Conservation (phyloP, 2,888 invertebrate species). For the Liodrosophila aerea region DNA sequence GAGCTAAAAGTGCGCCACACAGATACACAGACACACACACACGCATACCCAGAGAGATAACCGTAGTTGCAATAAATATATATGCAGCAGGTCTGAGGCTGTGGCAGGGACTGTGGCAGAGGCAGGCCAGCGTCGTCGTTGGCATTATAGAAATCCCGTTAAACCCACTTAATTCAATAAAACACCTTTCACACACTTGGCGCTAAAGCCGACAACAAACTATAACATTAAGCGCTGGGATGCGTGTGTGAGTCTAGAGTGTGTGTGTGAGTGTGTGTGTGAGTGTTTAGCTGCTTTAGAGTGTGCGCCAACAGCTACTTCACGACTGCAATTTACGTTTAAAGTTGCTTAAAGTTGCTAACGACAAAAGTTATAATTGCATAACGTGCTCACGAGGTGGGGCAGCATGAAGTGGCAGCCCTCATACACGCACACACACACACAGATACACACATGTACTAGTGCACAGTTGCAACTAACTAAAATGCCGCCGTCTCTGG, state of each 20-base stretch:
- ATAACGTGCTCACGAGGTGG: constrained; percentile 69
- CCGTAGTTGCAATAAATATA: constrained; percentile 74
- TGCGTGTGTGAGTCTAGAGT: constrained; percentile 22
- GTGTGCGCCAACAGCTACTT: constrained; percentile 75
- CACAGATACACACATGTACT: not conserved
- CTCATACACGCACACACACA: constrained; percentile 6
- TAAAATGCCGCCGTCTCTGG: constrained; percentile 33
- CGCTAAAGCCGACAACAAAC: constrained; percentile 75
- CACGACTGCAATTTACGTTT: constrained; percentile 77
- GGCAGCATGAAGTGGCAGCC: constrained; percentile 10
- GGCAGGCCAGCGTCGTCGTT: constrained; percentile 37
- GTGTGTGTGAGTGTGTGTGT: constrained; percentile 18
- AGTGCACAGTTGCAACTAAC: constrained; percentile 45
- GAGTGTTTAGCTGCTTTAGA: constrained; percentile 51
- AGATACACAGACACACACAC: constrained; percentile 42
- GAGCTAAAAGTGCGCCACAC: constrained; percentile 64
- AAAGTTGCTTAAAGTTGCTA: constrained; percentile 79
- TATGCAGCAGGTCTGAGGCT: constrained; percentile 52
- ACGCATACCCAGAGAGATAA: constrained; percentile 29
- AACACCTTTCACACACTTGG: constrained; percentile 78
- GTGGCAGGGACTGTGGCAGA: constrained; percentile 21
- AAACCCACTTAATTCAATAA: constrained; percentile 78
- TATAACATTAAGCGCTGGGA: constrained; percentile 56
- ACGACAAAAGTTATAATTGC: constrained; percentile 81
- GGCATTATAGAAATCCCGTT: constrained; percentile 77